A percentile compares a stretch with the other conserved stretches of the same genome.
Evolutionary conservation across 2,888 invertebrate genomes (phyloP).

Genomic region (Amorpha juglandis): DNA sequence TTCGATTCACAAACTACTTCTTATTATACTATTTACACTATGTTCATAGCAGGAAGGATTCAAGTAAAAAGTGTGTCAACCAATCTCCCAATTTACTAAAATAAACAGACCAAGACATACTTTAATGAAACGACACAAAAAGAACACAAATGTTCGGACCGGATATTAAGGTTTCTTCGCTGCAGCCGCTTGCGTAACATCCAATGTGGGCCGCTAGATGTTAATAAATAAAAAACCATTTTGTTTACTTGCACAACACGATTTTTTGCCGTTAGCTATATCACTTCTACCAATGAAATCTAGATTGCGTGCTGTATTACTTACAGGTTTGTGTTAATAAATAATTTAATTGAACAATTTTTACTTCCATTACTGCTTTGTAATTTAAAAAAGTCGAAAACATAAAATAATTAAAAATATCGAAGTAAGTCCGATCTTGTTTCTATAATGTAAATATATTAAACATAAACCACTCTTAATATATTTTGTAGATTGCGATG

Average conservation of each 20-base stretch:
- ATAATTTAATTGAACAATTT: not conserved
- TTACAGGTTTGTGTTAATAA: not conserved
- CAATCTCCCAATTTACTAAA: not conserved
- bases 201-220: constrained; percentile 23
- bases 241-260: constrained; percentile 23
- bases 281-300: not conserved
- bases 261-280: constrained; percentile 16
- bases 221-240: constrained; percentile 19
- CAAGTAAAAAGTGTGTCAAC: not conserved
- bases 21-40: no score
- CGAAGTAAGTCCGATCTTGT: no score
- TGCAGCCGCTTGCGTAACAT: constrained; percentile 6
- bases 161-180: constrained; percentile 12
- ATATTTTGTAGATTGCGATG: no score
- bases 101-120: not conserved
- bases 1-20: no score
- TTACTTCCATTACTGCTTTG: no score
- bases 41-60: not conserved
- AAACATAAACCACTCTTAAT: no score
- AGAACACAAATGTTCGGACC: not conserved
- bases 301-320: not conserved
- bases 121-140: not conserved
- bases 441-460: no score
- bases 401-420: no score
- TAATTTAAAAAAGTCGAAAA: no score